Percentiles rank a stretch among this genome's conserved stretches.
These are phyloP conservation scores for Drosophila tsacasi DNA, from an alignment of 1,140 invertebrate species.

Conservation along the genomic window DNA sequence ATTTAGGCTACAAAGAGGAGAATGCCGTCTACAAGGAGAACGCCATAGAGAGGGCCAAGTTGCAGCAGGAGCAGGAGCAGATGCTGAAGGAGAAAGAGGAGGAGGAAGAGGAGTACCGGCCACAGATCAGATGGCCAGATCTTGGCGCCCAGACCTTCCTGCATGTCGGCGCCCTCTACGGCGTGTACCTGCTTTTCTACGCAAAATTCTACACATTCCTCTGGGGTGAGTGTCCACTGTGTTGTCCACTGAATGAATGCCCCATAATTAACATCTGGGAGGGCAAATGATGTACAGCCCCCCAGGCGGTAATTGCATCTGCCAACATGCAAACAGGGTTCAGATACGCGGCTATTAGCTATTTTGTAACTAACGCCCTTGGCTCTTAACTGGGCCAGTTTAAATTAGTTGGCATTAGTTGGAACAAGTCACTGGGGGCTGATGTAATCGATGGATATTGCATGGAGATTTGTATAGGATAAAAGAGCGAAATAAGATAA, in stretches of 20 bases:
- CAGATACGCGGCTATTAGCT: conserved; percentile 21
- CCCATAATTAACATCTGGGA: conserved; percentile 45
- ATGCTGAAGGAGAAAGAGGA: conserved; percentile 7
- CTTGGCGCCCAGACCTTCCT: conserved; percentile 89
- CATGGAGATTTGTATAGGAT: not conserved
- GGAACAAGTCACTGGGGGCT: not conserved
- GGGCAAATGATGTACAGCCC: conserved; percentile 12
- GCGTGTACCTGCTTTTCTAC: conserved; percentile 88
- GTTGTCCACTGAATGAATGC: not conserved
- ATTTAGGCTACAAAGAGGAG: conserved; percentile 73
- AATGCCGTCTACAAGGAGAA: conserved; percentile 80
- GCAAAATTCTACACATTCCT: conserved; percentile 89
- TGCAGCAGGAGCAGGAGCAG: conserved; percentile 9
- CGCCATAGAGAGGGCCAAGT: conserved; percentile 8
- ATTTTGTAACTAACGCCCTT: conserved; percentile 26
- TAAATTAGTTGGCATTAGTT: conserved; percentile 17
- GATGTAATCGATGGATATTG: conserved; percentile 1
- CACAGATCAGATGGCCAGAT: conserved; percentile 90
- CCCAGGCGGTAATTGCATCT: conserved; percentile 44
- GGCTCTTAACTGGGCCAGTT: conserved; percentile 24
- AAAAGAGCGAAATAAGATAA: not conserved
- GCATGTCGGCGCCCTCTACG: conserved; percentile 90
- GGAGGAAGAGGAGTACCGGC: conserved; percentile 85
- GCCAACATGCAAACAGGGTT: conserved; percentile 45
- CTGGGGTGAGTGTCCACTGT: conserved; percentile 88